Evolutionary conservation across 2,888 invertebrate species (phyloP), one percentile per base, ranked within the genome.

Genomic region (Monoplex corrugatus): DNA sequence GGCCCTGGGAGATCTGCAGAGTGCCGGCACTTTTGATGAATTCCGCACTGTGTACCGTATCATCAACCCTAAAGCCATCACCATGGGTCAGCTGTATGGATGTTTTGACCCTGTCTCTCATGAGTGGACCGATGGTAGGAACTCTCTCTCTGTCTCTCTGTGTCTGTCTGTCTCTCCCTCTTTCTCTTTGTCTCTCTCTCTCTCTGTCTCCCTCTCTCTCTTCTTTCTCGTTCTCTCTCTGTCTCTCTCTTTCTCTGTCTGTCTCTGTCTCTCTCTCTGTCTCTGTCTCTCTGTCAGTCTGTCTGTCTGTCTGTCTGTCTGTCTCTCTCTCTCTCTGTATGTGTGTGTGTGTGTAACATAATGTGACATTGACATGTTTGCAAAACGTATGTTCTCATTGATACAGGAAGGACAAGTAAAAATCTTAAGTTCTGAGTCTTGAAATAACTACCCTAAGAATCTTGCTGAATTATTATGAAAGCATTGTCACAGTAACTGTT

Each of bases 61-160:
- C 87, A 95, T 96, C 92, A 96, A 96, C 93, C 96, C 96, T 6
- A 96, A 96, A 91, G 92, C 96, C 87, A 95, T 96, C 91, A 96
- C 96, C 38, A 96, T 96, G 96, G 96, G 96, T 13, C 96, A 96
- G 93, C 94, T 96, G 85, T 96, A 96, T 91, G 96, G 96, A 19
- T 96, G 96, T 92, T 96, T 96, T 93, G 96, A 96, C 90, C 95
- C 95, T 23, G 95, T 96, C 28, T 96, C 96, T 0, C 96, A 96
- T 93, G 96, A 96, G 92, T 96, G 96, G 96, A 95, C 96, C 72
- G 96, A 96, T 94, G 96, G 95, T 95, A 89, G 91, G 94, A n/a
- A n/a, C n/a, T n/a, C n/a, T 75, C 16, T 35, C 38, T 75, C 13
- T 38, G 2, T 43, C n/a, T 84, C 16, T 72, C 10, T 38, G 13